These are phyloP conservation scores for Tenthredo livida DNA, from an alignment of 2,888 invertebrate species.

Conservation along the genomic window DNA sequence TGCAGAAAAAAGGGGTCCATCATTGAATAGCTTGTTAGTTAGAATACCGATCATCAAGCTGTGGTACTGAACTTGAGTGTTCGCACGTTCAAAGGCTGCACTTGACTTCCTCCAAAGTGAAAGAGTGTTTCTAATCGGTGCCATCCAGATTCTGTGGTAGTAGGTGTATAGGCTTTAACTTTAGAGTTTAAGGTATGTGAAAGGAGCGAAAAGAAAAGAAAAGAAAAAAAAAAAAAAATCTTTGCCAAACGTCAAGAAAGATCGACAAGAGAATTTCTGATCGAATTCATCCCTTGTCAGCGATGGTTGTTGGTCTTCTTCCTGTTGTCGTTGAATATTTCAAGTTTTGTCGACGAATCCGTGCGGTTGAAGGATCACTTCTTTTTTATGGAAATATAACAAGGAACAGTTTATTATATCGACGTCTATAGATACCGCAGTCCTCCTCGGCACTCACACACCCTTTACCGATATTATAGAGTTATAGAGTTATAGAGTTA, in stretches of 20 bases:
- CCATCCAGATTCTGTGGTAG: not conserved
- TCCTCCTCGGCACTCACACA: slow-evolving; percentile 50
- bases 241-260: not conserved
- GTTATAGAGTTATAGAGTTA: slow-evolving; percentile 21
- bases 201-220: not conserved
- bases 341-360: not conserved
- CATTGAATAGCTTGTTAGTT: slow-evolving; percentile 23
- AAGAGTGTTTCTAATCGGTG: not conserved
- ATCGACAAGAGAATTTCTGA: not conserved
- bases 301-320: slow-evolving; percentile 3
- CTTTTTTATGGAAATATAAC: not conserved
- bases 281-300: slow-evolving; percentile 1
- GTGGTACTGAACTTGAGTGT: slow-evolving; percentile 8
- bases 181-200: not conserved
- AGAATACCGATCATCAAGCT: slow-evolving; percentile 16
- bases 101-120: slow-evolving; percentile 10
- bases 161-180: not conserved
- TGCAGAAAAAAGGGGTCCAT: not conserved
- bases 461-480: slow-evolving; percentile 27
- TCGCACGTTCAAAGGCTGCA: slow-evolving; percentile 1
- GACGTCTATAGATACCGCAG: not conserved
- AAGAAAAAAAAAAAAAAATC: not conserved
- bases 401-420: slow-evolving; percentile 4
- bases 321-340: not conserved
- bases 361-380: not conserved